Conservation (phyloP, 2,888 invertebrate species). For the Eilema griseolum region DNA sequence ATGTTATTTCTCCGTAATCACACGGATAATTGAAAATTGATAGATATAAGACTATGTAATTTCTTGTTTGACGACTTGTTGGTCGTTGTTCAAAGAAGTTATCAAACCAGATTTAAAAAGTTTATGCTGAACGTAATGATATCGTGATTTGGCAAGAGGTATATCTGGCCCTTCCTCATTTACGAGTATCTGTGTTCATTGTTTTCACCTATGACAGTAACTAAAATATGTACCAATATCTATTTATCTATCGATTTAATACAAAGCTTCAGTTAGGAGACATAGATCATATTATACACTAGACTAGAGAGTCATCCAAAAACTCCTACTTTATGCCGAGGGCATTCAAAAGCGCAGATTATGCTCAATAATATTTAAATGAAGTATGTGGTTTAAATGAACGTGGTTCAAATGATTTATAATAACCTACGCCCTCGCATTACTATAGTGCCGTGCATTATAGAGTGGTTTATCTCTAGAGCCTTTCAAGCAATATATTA, state of each 20-base stretch:
- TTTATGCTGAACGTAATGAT: neutral
- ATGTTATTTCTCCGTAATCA: no score
- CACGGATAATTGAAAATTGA: no score
- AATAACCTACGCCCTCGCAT: constrained; percentile 54
- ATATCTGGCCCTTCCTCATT: no score
- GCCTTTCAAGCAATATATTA: constrained; percentile 29
- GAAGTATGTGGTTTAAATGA: constrained; percentile 64
- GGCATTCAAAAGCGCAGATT: constrained; percentile 55
- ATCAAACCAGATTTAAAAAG: no score
- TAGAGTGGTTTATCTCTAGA: constrained; percentile 30
- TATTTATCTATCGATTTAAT: neutral
- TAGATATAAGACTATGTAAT: no score
- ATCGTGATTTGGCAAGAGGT: neutral
- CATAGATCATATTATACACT: neutral
- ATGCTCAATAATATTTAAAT: constrained; percentile 70
- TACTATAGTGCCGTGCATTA: constrained; percentile 39
- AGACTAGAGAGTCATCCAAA: neutral
- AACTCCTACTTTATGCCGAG: neutral
- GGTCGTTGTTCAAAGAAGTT: no score
- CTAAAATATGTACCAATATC: no score
- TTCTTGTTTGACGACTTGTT: no score
- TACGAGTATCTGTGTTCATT: no score
- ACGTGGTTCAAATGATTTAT: constrained; percentile 68
- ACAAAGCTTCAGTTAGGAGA: neutral
- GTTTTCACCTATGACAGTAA: no score